Percentiles rank a stretch among this genome's conserved stretches.
Conservation (phyloP, 1,140 invertebrate species). For the Drosophila ficusphila region DNA sequence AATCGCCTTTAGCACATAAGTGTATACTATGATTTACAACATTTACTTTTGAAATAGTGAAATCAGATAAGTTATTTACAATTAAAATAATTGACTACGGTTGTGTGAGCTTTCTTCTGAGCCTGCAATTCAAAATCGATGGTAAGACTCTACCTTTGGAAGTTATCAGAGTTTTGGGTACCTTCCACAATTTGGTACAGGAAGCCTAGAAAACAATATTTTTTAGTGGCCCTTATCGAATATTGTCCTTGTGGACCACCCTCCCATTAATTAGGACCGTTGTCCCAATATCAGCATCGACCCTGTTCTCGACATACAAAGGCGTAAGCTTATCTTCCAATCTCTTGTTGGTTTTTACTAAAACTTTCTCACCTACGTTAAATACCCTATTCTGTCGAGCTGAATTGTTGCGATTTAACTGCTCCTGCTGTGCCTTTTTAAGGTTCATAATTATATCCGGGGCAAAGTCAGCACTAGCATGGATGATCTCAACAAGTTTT, state of each 20-base stretch:
- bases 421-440: too few relatives aligned
- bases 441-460: too few relatives aligned
- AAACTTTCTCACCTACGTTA: too few relatives aligned
- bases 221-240: not conserved
- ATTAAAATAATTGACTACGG: not conserved
- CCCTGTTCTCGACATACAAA: too few relatives aligned
- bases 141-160: too few relatives aligned
- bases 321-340: too few relatives aligned
- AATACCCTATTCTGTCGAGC: not conserved
- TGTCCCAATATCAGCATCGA: not conserved
- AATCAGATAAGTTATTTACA: not conserved
- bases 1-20: not conserved
- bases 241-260: too few relatives aligned
- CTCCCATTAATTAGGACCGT: slow-evolving; percentile 8
- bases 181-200: not conserved
- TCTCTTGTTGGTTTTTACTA: too few relatives aligned
- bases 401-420: not conserved
- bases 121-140: not conserved
- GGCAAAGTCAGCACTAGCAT: too few relatives aligned
- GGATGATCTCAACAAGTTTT: not conserved
- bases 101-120: not conserved
- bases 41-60: not conserved
- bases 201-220: not conserved
- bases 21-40: not conserved
- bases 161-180: not conserved